Base-by-base conservation (phyloP, 1,140 invertebrate genomes). In the Homarus americanus region DNA sequence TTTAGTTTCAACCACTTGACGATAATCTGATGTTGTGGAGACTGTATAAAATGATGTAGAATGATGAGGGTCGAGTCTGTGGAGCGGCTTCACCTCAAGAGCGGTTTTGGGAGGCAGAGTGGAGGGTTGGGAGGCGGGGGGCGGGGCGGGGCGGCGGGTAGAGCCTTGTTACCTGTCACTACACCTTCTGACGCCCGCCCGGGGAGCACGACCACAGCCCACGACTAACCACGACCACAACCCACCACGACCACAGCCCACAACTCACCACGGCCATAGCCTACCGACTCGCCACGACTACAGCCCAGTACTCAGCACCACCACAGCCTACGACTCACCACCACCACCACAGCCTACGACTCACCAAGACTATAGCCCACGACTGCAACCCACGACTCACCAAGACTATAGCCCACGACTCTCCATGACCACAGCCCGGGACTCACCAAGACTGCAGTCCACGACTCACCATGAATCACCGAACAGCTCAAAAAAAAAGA, bases 121-220 rank as follows among this genome's bases (percentile, higher is more conserved):
- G 75, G 24, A 24, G 41, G 20, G 72, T 9, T n/a, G 66, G 75
- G 69, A 38, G 76, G 75, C 15, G 15, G 49, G 73, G 85, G 75
- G 85, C 44, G 85, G 49, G 76, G 86, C 40, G 53, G 86, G 75
- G 58, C 75, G 76, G 86, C 86, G 53, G 86, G 86, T 79, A 69
- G 44, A 88, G 53, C 58, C 86, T 88, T 88, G 86, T 88, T 88
- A 88, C 86, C 86, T 88, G 86, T 88, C 86, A 88, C 86, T 88
- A 88, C 86, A 76, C 86, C 86, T 88, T 80, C 86, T 80, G 86
- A 88, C 76, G 76, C 86, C 86, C 86, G 86, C 75, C 86, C 69
- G 86, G 76, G 86, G 36, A 88, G 49, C 53, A n/a, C 53, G 12
- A 12, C 53, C 69, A 69, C 63, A 32, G 20, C 36, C 69, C 69